Evolutionary conservation across 2,888 invertebrate species (phyloP).

Genomic region (Drosophila robusta): DNA sequence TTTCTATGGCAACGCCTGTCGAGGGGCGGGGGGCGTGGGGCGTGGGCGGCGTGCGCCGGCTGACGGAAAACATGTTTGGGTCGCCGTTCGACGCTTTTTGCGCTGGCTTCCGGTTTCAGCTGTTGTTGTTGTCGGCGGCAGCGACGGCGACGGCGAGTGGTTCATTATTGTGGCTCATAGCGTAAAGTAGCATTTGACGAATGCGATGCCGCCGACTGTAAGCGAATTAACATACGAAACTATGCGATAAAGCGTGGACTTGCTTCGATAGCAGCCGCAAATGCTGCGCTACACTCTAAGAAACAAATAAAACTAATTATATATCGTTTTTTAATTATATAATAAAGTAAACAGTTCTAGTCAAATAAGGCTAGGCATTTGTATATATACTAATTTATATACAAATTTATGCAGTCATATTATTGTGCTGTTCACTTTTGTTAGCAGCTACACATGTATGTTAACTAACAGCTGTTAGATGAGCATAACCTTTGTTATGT

Average conservation of each 20-base stretch:
- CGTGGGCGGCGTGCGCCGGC: neutral
- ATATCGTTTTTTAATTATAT: no score
- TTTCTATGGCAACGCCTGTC: constrained; percentile 35
- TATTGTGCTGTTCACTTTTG: neutral
- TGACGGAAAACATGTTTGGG: constrained; percentile 53
- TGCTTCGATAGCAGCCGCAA: constrained; percentile 49
- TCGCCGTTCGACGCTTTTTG: constrained; percentile 42
- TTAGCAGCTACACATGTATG: neutral
- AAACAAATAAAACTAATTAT: neutral
- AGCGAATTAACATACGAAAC: constrained; percentile 69
- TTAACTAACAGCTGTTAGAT: constrained; percentile 1
- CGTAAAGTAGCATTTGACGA: constrained; percentile 58
- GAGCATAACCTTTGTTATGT: neutral
- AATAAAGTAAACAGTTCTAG: no score
- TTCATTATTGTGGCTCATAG: constrained; percentile 43
- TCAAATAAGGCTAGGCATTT: no score
- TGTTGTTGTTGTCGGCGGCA: constrained; percentile 11
- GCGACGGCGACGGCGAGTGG: constrained; percentile 19
- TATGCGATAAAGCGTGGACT: constrained; percentile 77
- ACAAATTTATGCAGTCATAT: no score
- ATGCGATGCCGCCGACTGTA: constrained; percentile 43
- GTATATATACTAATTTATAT: no score
- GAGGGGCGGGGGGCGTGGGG: neutral
- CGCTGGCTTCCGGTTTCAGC: constrained; percentile 53
- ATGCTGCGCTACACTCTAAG: constrained; percentile 41